Evolutionary conservation across 2,888 invertebrate genomes (phyloP).

Genomic region (Yponomeuta malinellus): DNA sequence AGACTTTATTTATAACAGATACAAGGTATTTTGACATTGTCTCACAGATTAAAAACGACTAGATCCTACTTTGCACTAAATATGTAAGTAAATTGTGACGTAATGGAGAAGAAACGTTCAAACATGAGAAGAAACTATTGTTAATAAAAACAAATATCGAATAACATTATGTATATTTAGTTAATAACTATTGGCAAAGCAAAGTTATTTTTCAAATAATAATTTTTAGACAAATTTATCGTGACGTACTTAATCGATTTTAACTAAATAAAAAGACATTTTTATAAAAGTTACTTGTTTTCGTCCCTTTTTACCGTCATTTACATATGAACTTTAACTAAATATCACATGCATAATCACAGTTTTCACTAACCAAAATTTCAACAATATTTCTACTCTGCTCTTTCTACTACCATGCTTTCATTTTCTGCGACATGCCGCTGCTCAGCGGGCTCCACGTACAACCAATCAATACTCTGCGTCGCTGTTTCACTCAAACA

Average conservation of each 20-base stretch:
- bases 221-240: neutral
- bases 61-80: no score
- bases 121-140: no score
- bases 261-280: neutral
- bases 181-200: neutral
- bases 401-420: neutral
- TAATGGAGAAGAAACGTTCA: no score
- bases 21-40: no score
- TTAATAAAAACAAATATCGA: no score
- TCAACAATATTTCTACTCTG: neutral
- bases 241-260: neutral
- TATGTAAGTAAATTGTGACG: no score
- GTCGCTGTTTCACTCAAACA: conserved; percentile 31
- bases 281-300: neutral
- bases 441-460: neutral
- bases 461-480: neutral
- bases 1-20: no score
- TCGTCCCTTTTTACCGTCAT: neutral
- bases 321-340: neutral
- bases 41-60: no score
- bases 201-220: neutral
- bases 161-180: no score
- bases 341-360: neutral
- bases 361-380: conserved; percentile 12
- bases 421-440: neutral